These are phyloP conservation scores for Macrobrachium nipponense DNA, from an alignment of 1,140 invertebrate species.

Conservation along the genomic window DNA sequence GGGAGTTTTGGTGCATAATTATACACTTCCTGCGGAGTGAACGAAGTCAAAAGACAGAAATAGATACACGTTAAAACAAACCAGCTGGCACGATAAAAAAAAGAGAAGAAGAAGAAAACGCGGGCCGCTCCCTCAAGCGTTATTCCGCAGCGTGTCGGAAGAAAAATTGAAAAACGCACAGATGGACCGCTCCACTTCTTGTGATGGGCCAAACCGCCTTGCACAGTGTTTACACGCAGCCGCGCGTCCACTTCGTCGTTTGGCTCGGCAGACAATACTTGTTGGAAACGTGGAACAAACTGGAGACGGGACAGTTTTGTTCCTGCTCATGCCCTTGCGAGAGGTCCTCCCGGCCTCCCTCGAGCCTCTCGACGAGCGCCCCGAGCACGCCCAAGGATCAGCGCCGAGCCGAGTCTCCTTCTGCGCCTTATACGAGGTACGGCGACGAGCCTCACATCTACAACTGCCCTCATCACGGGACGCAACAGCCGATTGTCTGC, in stretches of 20 bases:
- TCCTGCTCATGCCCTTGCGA: slow-evolving; percentile 9
- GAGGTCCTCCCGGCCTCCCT: slow-evolving; percentile 3
- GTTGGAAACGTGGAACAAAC: slow-evolving; percentile 32
- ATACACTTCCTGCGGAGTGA: too few species aligned
- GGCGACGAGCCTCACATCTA: slow-evolving; percentile 29
- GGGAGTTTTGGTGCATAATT: too few species aligned
- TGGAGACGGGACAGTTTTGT: not conserved
- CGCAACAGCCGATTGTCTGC: slow-evolving; percentile 33
- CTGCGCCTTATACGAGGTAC: not conserved
- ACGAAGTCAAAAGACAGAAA: too few species aligned
- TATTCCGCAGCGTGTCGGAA: too few species aligned
- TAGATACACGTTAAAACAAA: too few species aligned
- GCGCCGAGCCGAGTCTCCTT: not conserved
- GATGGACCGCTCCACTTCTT: not conserved
- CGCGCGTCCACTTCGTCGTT: slow-evolving; percentile 38
- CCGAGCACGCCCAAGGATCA: not conserved
- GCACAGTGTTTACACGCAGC: slow-evolving; percentile 25
- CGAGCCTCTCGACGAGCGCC: not conserved
- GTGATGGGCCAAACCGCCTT: slow-evolving; percentile 44
- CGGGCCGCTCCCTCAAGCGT: too few species aligned
- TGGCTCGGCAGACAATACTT: slow-evolving; percentile 48
- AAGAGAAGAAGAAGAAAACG: too few species aligned
- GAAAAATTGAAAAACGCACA: too few species aligned
- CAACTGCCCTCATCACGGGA: slow-evolving; percentile 43
- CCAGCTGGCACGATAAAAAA: too few species aligned